Evolutionary conservation across 2,888 invertebrate genomes (phyloP).

Genomic region (Micoletzkya japonica): DNA sequence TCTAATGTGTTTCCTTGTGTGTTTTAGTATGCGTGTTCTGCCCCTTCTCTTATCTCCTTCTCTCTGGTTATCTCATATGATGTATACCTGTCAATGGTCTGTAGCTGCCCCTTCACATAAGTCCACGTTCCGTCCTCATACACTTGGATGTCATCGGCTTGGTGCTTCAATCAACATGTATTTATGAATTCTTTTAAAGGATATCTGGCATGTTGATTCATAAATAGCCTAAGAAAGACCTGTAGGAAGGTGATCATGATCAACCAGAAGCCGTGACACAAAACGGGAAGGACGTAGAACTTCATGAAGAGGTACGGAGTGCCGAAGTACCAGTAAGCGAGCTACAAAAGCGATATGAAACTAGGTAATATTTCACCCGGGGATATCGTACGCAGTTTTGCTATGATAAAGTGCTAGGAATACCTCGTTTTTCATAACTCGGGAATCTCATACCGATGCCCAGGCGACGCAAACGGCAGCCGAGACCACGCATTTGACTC

Average conservation of each 20-base stretch:
- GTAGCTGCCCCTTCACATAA: conserved; percentile 48
- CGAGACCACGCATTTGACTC: conserved; percentile 54
- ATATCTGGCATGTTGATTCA: neutral
- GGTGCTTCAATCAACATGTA: conserved; percentile 28
- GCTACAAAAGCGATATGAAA: neutral
- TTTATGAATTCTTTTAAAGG: neutral
- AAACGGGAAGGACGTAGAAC: conserved; percentile 27
- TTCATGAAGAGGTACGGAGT: conserved; percentile 8
- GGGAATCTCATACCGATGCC: conserved; percentile 42
- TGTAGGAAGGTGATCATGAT: conserved; percentile 47
- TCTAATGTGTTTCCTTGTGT: too few species aligned
- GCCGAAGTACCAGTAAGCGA: conserved; percentile 24
- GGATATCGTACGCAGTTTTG: too few species aligned
- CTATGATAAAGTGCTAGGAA: neutral
- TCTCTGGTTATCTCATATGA: too few species aligned
- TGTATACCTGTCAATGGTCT: conserved; percentile 42
- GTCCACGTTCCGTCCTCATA: conserved; percentile 45
- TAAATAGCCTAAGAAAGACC: neutral
- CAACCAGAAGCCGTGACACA: conserved; percentile 40
- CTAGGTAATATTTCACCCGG: too few species aligned
- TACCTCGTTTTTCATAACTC: neutral
- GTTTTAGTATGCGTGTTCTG: too few species aligned
- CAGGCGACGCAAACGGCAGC: conserved; percentile 43
- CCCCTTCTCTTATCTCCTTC: too few species aligned
- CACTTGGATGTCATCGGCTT: conserved; percentile 32